Evolutionary conservation across 1,140 invertebrate genomes (phyloP), one percentile per base, ranked within the genome.

Genomic region (Neomicropteryx cornuta): DNA sequence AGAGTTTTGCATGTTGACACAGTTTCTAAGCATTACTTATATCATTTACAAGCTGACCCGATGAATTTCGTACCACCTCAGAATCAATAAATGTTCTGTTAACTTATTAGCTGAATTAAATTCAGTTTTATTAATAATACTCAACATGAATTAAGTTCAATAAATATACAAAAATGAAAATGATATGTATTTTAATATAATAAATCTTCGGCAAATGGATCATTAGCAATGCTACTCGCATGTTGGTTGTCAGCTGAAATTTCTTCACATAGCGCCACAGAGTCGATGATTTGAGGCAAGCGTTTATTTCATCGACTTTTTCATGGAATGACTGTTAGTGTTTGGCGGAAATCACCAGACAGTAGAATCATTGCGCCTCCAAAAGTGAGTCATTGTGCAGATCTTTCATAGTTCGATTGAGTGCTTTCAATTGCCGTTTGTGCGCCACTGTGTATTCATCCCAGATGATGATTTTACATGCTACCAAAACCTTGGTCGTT

Each of bases 321-420:
- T 54, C 58, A 48, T 39, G 50, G 45, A 46, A 68, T 58, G 13
- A 71, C 56, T 42, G 66, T 62, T 33, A 72, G 45, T 38, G 45
- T 71, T 56, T 73, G 63, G n/a, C 62, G 47, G 48, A 72, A 73
- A 60, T 73, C 64, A 18, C 65, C 66, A 41, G 58, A 46, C 14
- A 67, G 46, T 35, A 68, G 37, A 46, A 72, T 41, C 19, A 60
- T 48, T 31, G 45, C 40, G 4, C 39, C 50, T 28, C 55, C 57
- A 28, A 42, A 38, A 3, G 6, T 13, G 10, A n/a, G 13, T 18
- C 29, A 14, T 37, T 27, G 19, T 6, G 29, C n/a, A n/a, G n/a
- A n/a, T n/a, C n/a, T n/a, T n/a, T n/a, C n/a, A n/a, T n/a, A n/a
- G n/a, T n/a, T n/a, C n/a, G n/a, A n/a, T n/a, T n/a, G 35, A 4